These are phyloP conservation scores for Psammodynastes pulverulentus DNA, from an alignment of 2,113 vertebrate species.

Conservation along the genomic window DNA sequence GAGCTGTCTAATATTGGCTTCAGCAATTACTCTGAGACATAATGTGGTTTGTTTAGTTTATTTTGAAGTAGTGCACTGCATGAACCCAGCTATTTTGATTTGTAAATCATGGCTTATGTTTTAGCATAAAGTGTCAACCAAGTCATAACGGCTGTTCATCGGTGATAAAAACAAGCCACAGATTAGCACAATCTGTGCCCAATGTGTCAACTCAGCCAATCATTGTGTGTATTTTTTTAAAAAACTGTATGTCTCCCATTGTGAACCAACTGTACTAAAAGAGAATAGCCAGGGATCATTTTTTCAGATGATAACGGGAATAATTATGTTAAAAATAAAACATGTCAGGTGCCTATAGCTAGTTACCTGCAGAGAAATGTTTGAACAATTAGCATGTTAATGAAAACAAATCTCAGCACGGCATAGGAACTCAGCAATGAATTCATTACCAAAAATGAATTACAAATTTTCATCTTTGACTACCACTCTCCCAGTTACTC, in stretches of 20 bases:
- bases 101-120: not conserved
- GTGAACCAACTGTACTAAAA: not conserved
- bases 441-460: not conserved
- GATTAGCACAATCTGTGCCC: not conserved
- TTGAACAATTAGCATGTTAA: not conserved
- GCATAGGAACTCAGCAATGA: not conserved
- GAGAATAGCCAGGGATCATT: not conserved
- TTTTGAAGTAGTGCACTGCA: not conserved
- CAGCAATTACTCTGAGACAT: not conserved
- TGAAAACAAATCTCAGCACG: not conserved
- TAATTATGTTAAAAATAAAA: conserved; percentile 16
- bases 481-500: not conserved
- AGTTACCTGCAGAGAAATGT: not conserved
- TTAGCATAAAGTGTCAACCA: not conserved
- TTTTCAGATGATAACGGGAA: not conserved
- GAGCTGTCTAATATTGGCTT: not conserved
- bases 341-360: not conserved
- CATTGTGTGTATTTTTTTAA: not conserved
- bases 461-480: not conserved
- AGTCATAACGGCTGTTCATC: not conserved
- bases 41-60: not conserved
- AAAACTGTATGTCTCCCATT: not conserved
- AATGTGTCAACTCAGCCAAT: not conserved
- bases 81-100: not conserved
- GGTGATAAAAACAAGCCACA: not conserved